These are phyloP conservation scores for Mormyrops boulengeri DNA, from an alignment of 2,797 vertebrate genomes.

Conservation along the genomic window DNA sequence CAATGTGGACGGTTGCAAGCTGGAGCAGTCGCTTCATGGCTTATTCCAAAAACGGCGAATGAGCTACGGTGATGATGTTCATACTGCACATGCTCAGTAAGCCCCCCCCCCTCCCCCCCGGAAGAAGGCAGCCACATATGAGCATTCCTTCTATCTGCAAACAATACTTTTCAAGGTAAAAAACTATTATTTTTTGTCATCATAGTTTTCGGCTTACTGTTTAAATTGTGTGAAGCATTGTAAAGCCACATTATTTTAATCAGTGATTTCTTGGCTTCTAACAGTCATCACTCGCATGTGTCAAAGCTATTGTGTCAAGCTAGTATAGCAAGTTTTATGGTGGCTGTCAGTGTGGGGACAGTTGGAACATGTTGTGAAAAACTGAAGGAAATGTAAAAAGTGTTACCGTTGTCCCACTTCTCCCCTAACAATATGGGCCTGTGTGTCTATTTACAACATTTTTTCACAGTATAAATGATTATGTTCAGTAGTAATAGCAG, in stretches of 20 bases:
- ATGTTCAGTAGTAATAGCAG: background rate
- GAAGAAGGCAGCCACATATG: too few relatives aligned
- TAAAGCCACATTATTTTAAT: too few relatives aligned
- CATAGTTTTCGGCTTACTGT: background rate
- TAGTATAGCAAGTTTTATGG: background rate
- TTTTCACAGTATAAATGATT: background rate
- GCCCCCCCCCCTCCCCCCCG: too few relatives aligned
- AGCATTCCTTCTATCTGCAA: too few relatives aligned
- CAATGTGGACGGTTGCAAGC: background rate
- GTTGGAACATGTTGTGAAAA: too few relatives aligned
- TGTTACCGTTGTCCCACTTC: too few relatives aligned
- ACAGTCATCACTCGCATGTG: background rate
- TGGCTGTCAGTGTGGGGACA: background rate
- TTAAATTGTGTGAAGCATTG: too few relatives aligned
- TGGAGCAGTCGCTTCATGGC: background rate
- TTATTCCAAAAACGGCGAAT: background rate
- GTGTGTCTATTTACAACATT: background rate
- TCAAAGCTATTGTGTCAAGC: background rate
- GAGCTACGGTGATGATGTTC: background rate
- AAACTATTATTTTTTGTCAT: background rate
- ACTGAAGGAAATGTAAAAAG: too few relatives aligned
- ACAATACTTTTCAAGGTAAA: background rate
- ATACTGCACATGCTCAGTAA: background rate
- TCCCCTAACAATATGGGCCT: background rate
- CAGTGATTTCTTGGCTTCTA: background rate